Percentiles rank a stretch among this genome's conserved stretches.
phyloP scores from a whole-genome alignment of 2,888 invertebrate genomes.

The Xestoiulus laeticollis region DNA sequence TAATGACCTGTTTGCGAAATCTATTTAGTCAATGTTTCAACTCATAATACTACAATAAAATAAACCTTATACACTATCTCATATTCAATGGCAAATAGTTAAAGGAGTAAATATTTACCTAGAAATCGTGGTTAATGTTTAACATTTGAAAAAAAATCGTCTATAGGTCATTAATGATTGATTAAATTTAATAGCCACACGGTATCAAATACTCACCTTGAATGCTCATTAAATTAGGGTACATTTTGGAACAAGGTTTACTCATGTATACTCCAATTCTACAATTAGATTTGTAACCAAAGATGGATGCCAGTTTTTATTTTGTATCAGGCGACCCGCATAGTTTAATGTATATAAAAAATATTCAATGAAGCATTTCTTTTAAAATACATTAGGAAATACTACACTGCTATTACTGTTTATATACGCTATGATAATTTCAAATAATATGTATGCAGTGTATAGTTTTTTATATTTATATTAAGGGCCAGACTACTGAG shows the following conservation, averaged over 20 bases:
- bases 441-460: neutral
- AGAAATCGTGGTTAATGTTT: neutral
- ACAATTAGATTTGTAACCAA: neutral
- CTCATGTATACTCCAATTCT: neutral
- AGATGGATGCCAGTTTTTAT: neutral
- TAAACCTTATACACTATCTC: too few species aligned
- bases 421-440: neutral
- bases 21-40: neutral
- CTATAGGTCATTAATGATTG: constrained; percentile 19
- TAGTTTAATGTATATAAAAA: neutral
- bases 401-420: neutral
- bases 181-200: neutral
- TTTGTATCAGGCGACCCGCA: neutral
- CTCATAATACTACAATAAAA: neutral
- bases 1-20: neutral
- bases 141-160: neutral
- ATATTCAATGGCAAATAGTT: neutral
- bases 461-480: neutral
- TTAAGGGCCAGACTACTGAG: neutral
- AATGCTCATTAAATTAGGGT: neutral
- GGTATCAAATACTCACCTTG: neutral
- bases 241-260: constrained; percentile 7
- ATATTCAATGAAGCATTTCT: neutral
- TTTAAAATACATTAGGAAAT: constrained; percentile 3
- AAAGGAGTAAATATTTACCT: neutral